Evolutionary conservation across 2,888 invertebrate genomes (phyloP), one percentile per base, ranked within the genome.

Genomic region (Amblyjoppa fuscipennis): DNA sequence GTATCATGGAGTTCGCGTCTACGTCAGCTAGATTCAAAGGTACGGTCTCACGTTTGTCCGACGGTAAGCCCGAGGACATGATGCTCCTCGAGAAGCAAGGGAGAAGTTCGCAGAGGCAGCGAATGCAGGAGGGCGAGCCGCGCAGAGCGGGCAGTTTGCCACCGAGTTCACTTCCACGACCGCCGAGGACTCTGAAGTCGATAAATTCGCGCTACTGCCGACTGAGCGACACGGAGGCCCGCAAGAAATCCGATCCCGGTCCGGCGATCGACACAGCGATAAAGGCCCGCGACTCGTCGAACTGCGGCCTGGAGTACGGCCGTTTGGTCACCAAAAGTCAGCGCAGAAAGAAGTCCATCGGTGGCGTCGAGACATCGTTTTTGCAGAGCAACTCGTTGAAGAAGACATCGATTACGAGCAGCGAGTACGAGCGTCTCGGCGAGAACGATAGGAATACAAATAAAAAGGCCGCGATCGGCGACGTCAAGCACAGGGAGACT

Each of bases 61-160:
- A 94, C 88, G 94, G 94, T 92, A 95, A 95, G 91, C 96, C 95
- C 69, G 97, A 96, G 91, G 97, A 97, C 90, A 97, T 97, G 92
- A 94, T 97, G 91, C 95, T 97, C 87, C 94, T 97, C 88, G 97
- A 97, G 94, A 96, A 97, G 87, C 97, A 97, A 91, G 97, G 97
- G 0, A 95, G 97, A 69, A 96, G 96, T 81, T 97, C 97, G 45
- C 97, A 97, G 93, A 96, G 97, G 91, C 97, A 97, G 87, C 95
- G 97, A 73, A 95, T 96, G 95, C 95, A 95, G 86, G 95, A 95
- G 87, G 93, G 93, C 6, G 93, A 90, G 76, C 89, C 80, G 31
- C 86, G 84, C 51, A 82, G 87, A 71, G 89, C 89, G 16, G 95
- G 96, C 25, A 96, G 96, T 92, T 95, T 97, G 82, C 97, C 97